Base-by-base conservation (phyloP, 2,797 vertebrate genomes). In the Phalloptychus januarius region DNA sequence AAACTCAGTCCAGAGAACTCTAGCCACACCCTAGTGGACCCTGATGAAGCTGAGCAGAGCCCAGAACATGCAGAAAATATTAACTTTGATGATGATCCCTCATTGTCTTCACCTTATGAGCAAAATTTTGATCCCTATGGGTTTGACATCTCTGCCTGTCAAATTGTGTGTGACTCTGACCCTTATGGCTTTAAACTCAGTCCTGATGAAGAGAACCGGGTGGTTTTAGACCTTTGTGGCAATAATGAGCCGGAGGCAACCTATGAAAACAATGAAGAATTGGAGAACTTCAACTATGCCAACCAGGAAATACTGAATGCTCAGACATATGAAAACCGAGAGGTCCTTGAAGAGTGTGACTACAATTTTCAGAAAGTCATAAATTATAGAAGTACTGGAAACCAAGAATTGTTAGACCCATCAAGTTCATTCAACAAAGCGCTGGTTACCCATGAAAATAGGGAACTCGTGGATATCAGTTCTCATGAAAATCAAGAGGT, bases 1-100 rank as follows among this genome's bases (percentile, higher is more conserved):
- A 95, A 95, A 85, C 93, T 95, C 52, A 94, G 93, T 79, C 94
- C 94, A 75, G 94, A 94, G 73, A 93, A 94, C 87, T 93, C 93
- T 15, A 93, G 85, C 80, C 91, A 92, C 58, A 88, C 80, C 25
- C 89, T 94, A 23, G 82, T 94, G 72, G 92, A 94, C 70, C 92
- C 94, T 1, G 92, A 93, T 76, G 92, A 93, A 78, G 87, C 72
- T 56, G 88, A 87, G 63, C 74, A 90, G 11, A 94, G 90, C 77
- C 92, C 91, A 56, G 88, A 91, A 65, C 63, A 74, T 7, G 4
- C 61, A 58, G 92, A 92, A 10, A 85, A 88, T 48, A 72, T 91
- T 25, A n/a, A 54, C 56, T 92, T 88, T 79, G 91, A 93, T 69
- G 79, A 80, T 0, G 87, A 89, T 71, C 81, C 83, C 0, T 28